Evolutionary conservation across 2,113 vertebrate species (phyloP).

Genomic region (Natator depressus): DNA sequence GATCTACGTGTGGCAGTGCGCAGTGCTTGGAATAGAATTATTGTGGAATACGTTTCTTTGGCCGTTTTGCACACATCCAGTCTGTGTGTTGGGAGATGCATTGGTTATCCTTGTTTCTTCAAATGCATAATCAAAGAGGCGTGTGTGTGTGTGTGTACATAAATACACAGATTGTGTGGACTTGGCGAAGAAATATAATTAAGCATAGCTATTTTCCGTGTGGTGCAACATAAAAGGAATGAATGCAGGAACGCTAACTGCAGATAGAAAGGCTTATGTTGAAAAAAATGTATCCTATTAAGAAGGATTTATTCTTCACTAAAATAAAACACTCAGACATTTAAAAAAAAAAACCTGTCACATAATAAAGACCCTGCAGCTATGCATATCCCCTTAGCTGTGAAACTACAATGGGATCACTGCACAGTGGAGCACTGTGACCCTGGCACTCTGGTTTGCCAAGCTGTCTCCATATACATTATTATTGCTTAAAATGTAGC

Average conservation of each 20-base stretch:
- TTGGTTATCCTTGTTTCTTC: background rate
- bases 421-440: background rate
- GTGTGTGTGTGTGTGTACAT: background rate
- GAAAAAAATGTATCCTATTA: background rate
- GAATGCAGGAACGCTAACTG: background rate
- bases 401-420: background rate
- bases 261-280: background rate
- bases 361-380: background rate
- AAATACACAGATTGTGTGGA: background rate
- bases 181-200: constrained; percentile 7
- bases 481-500: background rate
- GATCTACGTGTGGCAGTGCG: background rate
- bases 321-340: background rate
- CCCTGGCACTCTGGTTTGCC: background rate
- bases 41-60: background rate
- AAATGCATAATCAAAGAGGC: background rate
- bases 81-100: background rate
- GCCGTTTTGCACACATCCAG: background rate
- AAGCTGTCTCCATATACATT: background rate
- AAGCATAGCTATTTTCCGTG: background rate
- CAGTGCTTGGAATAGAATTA: background rate
- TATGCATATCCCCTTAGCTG: background rate
- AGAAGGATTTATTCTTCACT: background rate
- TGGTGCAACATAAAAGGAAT: background rate
- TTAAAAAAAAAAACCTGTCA: background rate